Evolutionary conservation across 2,888 invertebrate genomes (phyloP), one percentile per base, ranked within the genome.

Genomic region (Ryuthela nishihirai): DNA sequence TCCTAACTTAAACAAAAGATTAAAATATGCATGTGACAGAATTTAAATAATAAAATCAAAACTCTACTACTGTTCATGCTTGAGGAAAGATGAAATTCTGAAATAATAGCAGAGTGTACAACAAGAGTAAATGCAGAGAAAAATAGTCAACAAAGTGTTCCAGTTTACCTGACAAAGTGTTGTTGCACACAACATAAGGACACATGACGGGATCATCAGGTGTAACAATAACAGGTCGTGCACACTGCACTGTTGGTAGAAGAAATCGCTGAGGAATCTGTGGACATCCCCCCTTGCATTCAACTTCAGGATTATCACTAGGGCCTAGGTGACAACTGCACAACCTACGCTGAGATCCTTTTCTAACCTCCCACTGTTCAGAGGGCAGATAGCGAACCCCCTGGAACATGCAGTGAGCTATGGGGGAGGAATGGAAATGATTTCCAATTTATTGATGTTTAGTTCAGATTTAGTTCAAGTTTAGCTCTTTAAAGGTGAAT

Each of bases 161-260:
- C 17, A 26, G n/a, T 6, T 54, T 56, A 65, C 65, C 67, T 53
- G 62, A 49, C 12, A 52, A 41, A 17, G 66, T 56, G 32, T 66
- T 60, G 47, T 67, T 67, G 48, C 67, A 67, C 17, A 67, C 59
- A 17, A 65, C 67, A 45, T 67, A 67, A 18, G 67, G 65, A 40
- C 67, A 67, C 60, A 67, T 61, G n/a, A 58, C 55, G 6, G 65
- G 65, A 50, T 65, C 64, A 17, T 65, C 64, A 2, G 67, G 67
- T n/a, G 48, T 60, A 3, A 67, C 54, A 20, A 64, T 41, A 12
- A 62, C 60, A 18, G 67, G 67, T 17, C 56, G 47, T 1, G 49
- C 54, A 42, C 67, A 67, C 15, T 65, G 65, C 35, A 53, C 54
- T 12, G 65, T 60, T 12, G 67, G 65, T 20, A 50, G 34, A 3